Conservation (phyloP, 2,113 vertebrate species). For the Centropristis striata region DNA sequence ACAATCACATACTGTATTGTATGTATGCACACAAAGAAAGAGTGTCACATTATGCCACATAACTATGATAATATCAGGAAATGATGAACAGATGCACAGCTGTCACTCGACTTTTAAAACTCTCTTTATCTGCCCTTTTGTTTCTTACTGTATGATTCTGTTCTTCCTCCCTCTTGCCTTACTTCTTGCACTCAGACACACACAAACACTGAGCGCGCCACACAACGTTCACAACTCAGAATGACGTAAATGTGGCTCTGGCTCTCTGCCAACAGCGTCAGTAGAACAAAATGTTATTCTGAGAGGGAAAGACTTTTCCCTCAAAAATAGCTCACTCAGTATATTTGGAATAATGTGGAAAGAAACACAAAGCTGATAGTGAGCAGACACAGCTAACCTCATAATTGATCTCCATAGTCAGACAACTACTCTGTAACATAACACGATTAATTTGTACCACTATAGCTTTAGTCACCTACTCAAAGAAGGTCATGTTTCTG, state of each 20-base stretch:
- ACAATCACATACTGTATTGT: not conserved
- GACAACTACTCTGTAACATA: not conserved
- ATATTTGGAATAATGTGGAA: not conserved
- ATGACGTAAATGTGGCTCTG: slow-evolving; percentile 4
- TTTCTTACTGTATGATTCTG: not conserved
- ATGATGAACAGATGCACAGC: not conserved
- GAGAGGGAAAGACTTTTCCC: not conserved
- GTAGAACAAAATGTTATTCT: slow-evolving; percentile 11
- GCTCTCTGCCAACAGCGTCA: slow-evolving; percentile 24
- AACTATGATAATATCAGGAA: not conserved
- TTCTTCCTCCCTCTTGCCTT: not conserved
- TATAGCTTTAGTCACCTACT: not conserved
- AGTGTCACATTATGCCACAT: not conserved
- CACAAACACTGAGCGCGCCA: slow-evolving; percentile 4
- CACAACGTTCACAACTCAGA: slow-evolving; percentile 14
- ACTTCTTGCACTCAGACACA: slow-evolving; percentile 9
- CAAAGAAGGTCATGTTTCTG: too few relatives aligned
- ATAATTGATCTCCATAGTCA: not conserved
- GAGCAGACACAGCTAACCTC: not conserved
- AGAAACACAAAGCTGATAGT: not conserved
- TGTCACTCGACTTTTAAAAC: not conserved
- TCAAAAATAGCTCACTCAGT: not conserved
- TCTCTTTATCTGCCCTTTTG: not conserved
- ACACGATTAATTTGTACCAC: not conserved
- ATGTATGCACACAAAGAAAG: not conserved